phyloP scores from a whole-genome alignment of 2,113 vertebrate genomes.

The Epinephelus cyanopodus region DNA sequence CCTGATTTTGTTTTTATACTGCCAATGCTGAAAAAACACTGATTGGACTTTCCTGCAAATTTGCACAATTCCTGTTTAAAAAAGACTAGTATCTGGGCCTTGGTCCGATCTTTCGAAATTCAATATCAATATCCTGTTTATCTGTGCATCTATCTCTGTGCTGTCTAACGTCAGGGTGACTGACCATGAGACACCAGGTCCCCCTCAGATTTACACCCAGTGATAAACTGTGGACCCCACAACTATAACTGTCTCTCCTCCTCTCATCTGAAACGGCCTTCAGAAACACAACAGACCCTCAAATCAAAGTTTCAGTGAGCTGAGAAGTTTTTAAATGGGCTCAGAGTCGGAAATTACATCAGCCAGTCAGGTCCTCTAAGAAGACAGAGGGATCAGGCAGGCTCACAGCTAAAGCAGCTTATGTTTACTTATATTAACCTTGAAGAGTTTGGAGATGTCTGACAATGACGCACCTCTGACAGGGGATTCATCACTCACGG shows the following conservation, averaged over 20 bases:
- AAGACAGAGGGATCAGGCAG: slow-evolving; percentile 24
- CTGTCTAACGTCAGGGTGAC: neutral
- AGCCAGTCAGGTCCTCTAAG: slow-evolving; percentile 18
- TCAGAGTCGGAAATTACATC: neutral
- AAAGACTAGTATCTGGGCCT: no score
- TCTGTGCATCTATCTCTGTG: neutral
- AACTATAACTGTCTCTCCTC: slow-evolving; percentile 15
- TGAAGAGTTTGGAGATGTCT: slow-evolving; percentile 16
- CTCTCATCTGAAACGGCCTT: neutral
- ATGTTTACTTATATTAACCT: slow-evolving; percentile 40
- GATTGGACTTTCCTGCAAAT: no score
- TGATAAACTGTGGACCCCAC: slow-evolving; percentile 19
- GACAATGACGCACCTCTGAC: slow-evolving; percentile 17
- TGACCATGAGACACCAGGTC: neutral
- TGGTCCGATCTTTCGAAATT: no score
- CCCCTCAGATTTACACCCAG: slow-evolving; percentile 19
- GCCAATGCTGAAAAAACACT: no score
- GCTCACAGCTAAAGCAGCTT: slow-evolving; percentile 48
- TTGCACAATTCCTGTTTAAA: no score
- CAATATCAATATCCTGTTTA: no score
- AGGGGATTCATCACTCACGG: neutral
- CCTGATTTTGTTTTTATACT: no score
- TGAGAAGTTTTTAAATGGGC: neutral
- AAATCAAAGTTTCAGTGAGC: slow-evolving; percentile 13
- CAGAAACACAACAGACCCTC: neutral